phyloP scores from a whole-genome alignment of 2,113 vertebrate genomes.

The Meleagris gallopavo region DNA sequence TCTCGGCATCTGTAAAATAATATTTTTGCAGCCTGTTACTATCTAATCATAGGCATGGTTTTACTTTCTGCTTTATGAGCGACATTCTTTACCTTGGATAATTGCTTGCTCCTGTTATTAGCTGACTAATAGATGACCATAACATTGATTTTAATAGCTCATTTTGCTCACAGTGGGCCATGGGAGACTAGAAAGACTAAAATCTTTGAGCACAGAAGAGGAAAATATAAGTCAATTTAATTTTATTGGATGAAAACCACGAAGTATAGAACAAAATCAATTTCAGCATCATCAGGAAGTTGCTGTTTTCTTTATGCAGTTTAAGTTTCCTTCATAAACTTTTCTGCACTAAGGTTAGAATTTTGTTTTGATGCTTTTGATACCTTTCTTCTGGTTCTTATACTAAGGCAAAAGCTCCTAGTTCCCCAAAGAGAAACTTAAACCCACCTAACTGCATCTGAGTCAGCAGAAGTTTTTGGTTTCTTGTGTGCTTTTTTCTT shows the following conservation, averaged over 20 bases:
- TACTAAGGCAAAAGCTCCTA: neutral
- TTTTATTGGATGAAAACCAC: neutral
- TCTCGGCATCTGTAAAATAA: neutral
- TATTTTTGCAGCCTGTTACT: neutral
- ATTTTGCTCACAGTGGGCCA: neutral
- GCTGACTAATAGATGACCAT: neutral
- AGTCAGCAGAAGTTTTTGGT: neutral
- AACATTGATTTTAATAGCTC: constrained; percentile 32
- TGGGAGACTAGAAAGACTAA: neutral
- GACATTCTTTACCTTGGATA: neutral
- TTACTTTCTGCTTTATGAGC: neutral
- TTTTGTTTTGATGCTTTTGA: neutral
- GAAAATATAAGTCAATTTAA: neutral
- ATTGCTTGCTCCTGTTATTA: constrained; percentile 22
- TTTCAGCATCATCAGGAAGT: neutral
- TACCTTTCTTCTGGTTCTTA: neutral
- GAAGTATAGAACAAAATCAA: neutral
- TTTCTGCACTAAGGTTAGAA: neutral
- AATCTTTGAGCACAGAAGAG: neutral
- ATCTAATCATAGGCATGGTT: neutral
- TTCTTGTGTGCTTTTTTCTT: neutral
- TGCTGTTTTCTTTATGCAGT: neutral
- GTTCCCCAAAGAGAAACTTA: neutral
- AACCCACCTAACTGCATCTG: neutral
- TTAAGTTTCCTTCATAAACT: neutral